Conservation (phyloP, 2,888 invertebrate species). For the Monochamus alternatus region DNA sequence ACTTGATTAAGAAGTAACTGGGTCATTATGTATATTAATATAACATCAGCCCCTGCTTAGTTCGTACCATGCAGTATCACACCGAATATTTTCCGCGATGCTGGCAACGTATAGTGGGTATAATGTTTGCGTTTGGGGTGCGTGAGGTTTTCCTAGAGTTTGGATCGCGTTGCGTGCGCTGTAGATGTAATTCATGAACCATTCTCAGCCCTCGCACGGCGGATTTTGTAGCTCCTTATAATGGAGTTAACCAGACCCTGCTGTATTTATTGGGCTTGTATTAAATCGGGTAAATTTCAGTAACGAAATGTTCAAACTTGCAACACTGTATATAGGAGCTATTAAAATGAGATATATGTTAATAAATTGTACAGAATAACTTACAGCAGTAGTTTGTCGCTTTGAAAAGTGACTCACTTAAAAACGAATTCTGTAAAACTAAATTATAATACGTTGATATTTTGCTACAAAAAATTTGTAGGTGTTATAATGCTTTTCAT, state of each 20-base stretch:
- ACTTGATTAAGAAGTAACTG: slow-evolving; percentile 49
- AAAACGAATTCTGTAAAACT: too few species aligned
- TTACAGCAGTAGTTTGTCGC: neutral
- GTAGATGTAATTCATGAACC: slow-evolving; percentile 36
- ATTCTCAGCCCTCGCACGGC: slow-evolving; percentile 36
- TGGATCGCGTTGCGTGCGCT: slow-evolving; percentile 25
- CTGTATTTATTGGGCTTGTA: slow-evolving; percentile 23
- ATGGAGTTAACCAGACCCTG: slow-evolving; percentile 35
- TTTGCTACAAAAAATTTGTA: too few species aligned
- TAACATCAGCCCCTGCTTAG: slow-evolving; percentile 57
- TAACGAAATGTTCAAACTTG: neutral
- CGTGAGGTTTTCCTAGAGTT: slow-evolving; percentile 25
- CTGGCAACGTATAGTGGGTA: slow-evolving; percentile 24
- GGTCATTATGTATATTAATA: slow-evolving; percentile 49
- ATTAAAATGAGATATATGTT: too few species aligned
- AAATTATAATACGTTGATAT: too few species aligned
- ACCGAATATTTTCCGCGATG: slow-evolving; percentile 50
- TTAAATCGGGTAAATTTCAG: slow-evolving; percentile 22
- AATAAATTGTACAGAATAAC: too few species aligned
- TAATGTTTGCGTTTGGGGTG: slow-evolving; percentile 29
- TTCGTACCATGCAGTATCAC: slow-evolving; percentile 60
- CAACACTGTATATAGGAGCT: too few species aligned
- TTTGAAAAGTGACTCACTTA: neutral
- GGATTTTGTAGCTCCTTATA: slow-evolving; percentile 44
- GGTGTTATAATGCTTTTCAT: too few species aligned